These are phyloP conservation scores for Megathymus violae DNA, from an alignment of 1,140 invertebrate genomes.

Conservation along the genomic window DNA sequence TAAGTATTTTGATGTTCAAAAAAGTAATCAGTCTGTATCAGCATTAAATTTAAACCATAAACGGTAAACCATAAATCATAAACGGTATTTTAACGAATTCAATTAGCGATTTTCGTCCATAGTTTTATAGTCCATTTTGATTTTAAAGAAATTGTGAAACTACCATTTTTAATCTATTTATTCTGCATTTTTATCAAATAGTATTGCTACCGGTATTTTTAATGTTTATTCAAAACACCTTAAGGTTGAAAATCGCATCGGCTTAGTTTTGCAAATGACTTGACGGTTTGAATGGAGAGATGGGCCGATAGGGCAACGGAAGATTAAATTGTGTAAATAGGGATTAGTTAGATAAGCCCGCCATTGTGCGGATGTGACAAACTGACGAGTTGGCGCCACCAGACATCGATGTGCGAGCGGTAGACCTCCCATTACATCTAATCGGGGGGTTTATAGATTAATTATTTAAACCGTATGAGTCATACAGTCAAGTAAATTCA, in stretches of 20 bases:
- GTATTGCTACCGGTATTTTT: not conserved
- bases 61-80: too few relatives aligned
- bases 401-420: constrained; percentile 60
- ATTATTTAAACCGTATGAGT: constrained; percentile 11
- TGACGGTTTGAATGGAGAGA: constrained; percentile 38
- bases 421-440: constrained; percentile 61
- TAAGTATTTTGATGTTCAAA: too few relatives aligned
- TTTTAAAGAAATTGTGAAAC: too few relatives aligned
- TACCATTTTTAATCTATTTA: too few relatives aligned
- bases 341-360: constrained; percentile 78
- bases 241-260: constrained; percentile 60
- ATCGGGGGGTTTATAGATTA: constrained; percentile 25
- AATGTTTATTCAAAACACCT: constrained; percentile 46
- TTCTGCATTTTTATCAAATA: too few relatives aligned
- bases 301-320: constrained; percentile 47
- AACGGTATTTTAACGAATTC: too few relatives aligned
- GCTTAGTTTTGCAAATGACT: constrained; percentile 37
- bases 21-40: too few relatives aligned
- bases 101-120: too few relatives aligned
- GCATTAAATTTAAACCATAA: too few relatives aligned
- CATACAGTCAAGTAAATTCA: too few relatives aligned
- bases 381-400: constrained; percentile 71
- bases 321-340: constrained; percentile 82
- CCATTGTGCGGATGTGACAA: constrained; percentile 70
- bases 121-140: too few relatives aligned